phyloP scores from a whole-genome alignment of 2,888 invertebrate species.

The Zygaena filipendulae region DNA sequence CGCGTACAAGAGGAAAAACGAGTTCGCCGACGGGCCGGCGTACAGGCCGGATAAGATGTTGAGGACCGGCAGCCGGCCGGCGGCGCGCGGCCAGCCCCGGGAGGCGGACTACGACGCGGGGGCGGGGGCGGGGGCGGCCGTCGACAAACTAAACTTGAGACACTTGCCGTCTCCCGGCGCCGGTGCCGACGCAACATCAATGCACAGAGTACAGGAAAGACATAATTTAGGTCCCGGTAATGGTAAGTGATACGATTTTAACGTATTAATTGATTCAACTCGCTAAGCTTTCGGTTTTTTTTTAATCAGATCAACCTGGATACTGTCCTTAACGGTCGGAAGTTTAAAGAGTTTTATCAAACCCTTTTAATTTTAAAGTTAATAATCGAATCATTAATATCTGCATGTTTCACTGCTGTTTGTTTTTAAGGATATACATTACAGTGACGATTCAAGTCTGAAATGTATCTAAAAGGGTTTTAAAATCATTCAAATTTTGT shows the following conservation, averaged over 20 bases:
- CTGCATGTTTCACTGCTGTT: too few species aligned
- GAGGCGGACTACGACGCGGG: slow-evolving; percentile 38
- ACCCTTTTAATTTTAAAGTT: too few species aligned
- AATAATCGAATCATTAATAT: too few species aligned
- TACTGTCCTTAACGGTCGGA: too few species aligned
- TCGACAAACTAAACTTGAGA: slow-evolving; percentile 37
- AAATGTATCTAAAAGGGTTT: too few species aligned
- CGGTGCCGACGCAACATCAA: slow-evolving; percentile 29
- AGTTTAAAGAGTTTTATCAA: too few species aligned
- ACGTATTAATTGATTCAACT: slow-evolving; percentile 2
- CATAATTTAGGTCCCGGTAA: slow-evolving; percentile 49
- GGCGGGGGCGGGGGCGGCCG: slow-evolving; percentile 26
- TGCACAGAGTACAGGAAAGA: slow-evolving; percentile 49
- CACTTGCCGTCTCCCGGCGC: slow-evolving; percentile 40
- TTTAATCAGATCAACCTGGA: too few species aligned
- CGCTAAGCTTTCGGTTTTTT: slow-evolving; percentile 11
- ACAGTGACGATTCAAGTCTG: too few species aligned
- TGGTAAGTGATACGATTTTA: slow-evolving; percentile 38
- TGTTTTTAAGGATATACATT: too few species aligned
- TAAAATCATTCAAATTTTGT: too few species aligned
- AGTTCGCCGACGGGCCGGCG: slow-evolving; percentile 43
- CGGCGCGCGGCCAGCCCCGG: slow-evolving; percentile 39
- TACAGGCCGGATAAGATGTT: slow-evolving; percentile 55
- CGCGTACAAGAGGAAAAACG: slow-evolving; percentile 48
- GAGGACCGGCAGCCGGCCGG: slow-evolving; percentile 42